Base-by-base conservation (phyloP, 2,113 vertebrate genomes). In the Syngnathus scovelli region DNA sequence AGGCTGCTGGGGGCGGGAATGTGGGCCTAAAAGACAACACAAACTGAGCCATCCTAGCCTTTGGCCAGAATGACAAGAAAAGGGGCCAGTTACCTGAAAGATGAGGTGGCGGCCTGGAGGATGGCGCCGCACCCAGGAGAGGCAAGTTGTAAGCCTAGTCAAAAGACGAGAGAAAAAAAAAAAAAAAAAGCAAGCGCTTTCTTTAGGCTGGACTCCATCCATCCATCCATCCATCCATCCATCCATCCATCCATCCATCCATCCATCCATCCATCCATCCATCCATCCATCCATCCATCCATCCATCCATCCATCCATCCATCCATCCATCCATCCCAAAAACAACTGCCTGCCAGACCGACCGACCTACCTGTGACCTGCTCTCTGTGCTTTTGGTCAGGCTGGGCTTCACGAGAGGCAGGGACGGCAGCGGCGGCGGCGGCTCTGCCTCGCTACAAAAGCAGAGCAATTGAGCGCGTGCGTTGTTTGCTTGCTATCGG, bases 111-210 rank as follows among this genome's bases (percentile, higher is more conserved):
- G 71, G 92, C 27, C 83, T 83, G 23, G 54, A 0, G 27, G 92
- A 80, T 43, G 92, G 90, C 12, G 93, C 91, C 71, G 93, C 95
- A 63, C 93, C 91, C 65, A 96, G 88, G 2, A 95, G 88, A 64
- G 90, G 91, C 71, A 97, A 90, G 72, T 93, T 94, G 80, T 92
- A 96, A 62, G 92, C 92, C 95, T 98, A 84, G 7, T 10, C 8
- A 74, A 49, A 61, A 18, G 7, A 67, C 2, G 75, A 19, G 15
- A 1, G 13, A 49, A 39, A 46, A 8, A 15, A 43, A 19, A 5
- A 1, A 5, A 49, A 39, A 46, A 8, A 15, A 43, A 64, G 12
- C 4, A 6, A 38, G 9, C 36, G 1, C 10, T 59, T 21, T n/a
- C 1, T n/a, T 54, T 21, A 10, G 5, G 10, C 3, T 54, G 52